Evolutionary conservation across 1,140 invertebrate genomes (phyloP).

Genomic region (Drosophila sproati): DNA sequence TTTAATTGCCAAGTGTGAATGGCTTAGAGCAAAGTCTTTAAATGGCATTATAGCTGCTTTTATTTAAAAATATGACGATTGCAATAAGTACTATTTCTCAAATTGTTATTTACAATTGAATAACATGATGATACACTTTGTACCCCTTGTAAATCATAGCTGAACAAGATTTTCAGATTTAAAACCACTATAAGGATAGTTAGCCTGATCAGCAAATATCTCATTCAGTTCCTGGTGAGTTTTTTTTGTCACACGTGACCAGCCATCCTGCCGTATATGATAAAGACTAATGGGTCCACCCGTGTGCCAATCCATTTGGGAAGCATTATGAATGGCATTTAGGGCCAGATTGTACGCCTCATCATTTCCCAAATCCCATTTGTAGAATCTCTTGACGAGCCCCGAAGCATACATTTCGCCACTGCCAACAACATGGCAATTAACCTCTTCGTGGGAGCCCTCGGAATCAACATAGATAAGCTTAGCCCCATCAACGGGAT

Average conservation of each 20-base stretch:
- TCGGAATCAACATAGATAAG: constrained; percentile 99
- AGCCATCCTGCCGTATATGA: not conserved
- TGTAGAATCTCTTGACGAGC: constrained; percentile 94
- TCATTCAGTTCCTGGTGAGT: not conserved
- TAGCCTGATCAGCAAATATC: not conserved
- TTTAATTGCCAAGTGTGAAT: constrained; percentile 6
- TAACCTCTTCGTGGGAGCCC: constrained; percentile 94
- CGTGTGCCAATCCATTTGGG: constrained; percentile 87
- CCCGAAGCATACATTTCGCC: constrained; percentile 97
- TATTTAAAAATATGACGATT: not conserved
- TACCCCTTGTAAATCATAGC: too few species aligned
- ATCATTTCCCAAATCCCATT: constrained; percentile 93
- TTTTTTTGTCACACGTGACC: not conserved
- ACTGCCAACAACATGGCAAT: constrained; percentile 96
- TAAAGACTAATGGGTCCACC: not conserved
- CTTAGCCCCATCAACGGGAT: constrained; percentile 94
- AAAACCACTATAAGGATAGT: not conserved
- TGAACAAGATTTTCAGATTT: not conserved
- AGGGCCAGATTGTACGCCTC: constrained; percentile 96
- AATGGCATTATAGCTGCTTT: constrained; percentile 9
- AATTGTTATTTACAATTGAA: too few species aligned
- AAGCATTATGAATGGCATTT: constrained; percentile 97
- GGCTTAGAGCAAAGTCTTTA: not conserved
- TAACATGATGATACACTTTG: too few species aligned
- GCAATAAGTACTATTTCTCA: not conserved